Conservation (phyloP, 2,797 vertebrate species). For the Oryzias dopingdopingensis region DNA sequence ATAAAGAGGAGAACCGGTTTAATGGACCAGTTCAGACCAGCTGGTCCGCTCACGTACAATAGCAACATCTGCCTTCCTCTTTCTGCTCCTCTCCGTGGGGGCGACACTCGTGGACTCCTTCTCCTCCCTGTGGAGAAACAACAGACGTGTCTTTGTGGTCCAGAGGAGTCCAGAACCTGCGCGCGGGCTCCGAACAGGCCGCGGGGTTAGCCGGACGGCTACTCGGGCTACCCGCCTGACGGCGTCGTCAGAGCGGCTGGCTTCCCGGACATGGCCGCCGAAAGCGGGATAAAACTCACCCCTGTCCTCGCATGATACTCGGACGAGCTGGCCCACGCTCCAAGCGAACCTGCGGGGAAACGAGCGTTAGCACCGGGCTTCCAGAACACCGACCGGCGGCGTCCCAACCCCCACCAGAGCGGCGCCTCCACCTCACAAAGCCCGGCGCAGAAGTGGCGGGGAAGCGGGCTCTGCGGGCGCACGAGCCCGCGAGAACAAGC, state of each 20-base stretch:
- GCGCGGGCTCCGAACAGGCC: constrained; percentile 29
- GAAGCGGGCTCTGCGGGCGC: constrained; percentile 26
- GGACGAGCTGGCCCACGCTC: constrained; percentile 5
- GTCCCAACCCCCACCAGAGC: constrained; percentile 75
- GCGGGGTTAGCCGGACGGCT: constrained; percentile 37
- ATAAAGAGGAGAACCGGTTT: too few relatives aligned
- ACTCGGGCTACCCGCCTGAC: constrained; percentile 23
- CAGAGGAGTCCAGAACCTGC: background rate
- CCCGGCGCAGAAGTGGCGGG: constrained; percentile 56
- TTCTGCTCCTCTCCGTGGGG: constrained; percentile 74
- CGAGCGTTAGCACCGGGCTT: background rate
- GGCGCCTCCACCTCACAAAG: constrained; percentile 71
- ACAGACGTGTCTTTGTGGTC: background rate
- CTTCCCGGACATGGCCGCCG: background rate
- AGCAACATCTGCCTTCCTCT: constrained; percentile 95
- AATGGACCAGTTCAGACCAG: background rate
- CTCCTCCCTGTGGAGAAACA: constrained; percentile 66
- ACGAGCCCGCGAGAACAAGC: too few relatives aligned
- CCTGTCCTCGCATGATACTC: constrained; percentile 82
- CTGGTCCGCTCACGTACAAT: constrained; percentile 81
- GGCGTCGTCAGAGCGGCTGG: background rate
- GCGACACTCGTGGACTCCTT: constrained; percentile 62
- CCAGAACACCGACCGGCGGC: constrained; percentile 22
- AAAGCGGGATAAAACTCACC: constrained; percentile 64
- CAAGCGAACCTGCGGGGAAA: constrained; percentile 65